Conservation (phyloP, 2,888 invertebrate species). For the Neoascia interrupta region DNA sequence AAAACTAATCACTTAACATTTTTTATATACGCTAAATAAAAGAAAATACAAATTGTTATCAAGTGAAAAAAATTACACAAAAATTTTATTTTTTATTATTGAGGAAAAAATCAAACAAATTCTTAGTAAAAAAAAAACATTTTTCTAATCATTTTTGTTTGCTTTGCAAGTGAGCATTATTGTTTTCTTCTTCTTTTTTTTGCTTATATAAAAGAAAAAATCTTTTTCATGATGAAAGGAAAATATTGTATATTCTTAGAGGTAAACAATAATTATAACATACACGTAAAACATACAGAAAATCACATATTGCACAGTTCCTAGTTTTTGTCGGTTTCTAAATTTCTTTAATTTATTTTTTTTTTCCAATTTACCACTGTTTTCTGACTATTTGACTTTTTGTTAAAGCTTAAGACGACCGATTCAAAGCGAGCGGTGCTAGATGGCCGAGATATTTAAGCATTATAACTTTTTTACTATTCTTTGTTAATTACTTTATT, state of each 20-base stretch:
- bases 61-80: slow-evolving; percentile 28
- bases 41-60: slow-evolving; percentile 50
- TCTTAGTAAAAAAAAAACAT: neutral
- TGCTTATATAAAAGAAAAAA: neutral
- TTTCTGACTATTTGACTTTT: neutral
- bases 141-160: slow-evolving; percentile 34
- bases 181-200: slow-evolving; percentile 11
- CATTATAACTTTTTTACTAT: too few relatives aligned
- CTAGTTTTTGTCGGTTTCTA: slow-evolving; percentile 41
- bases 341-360: slow-evolving; percentile 7
- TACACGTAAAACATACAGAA: slow-evolving; percentile 38
- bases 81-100: slow-evolving; percentile 33
- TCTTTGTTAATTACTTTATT: too few relatives aligned
- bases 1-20: slow-evolving; percentile 71
- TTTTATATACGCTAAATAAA: slow-evolving; percentile 68
- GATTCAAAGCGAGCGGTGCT: too few relatives aligned
- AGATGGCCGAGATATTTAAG: too few relatives aligned
- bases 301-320: slow-evolving; percentile 63
- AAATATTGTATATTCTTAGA: slow-evolving; percentile 36
- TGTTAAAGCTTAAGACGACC: too few relatives aligned
- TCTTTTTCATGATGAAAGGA: slow-evolving; percentile 22
- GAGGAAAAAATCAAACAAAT: slow-evolving; percentile 14
- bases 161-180: slow-evolving; percentile 20
- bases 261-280: slow-evolving; percentile 10
- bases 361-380: neutral